Base-by-base conservation (phyloP, 2,113 vertebrate species). In the Chloropsis cyanopogon region DNA sequence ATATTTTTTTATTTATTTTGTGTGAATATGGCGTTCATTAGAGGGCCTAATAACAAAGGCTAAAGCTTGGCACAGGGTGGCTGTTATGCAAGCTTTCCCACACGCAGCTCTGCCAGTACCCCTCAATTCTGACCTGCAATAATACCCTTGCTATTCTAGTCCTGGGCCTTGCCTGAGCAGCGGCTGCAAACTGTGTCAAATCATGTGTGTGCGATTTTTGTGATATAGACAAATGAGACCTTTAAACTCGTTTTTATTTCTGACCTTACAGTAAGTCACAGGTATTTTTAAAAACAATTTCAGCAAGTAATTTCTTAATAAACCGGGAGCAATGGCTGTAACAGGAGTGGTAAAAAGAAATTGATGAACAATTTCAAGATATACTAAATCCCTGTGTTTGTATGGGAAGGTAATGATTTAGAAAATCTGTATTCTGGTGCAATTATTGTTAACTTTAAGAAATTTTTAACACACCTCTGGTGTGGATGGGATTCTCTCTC, bases 21-120 rank as follows among this genome's bases (percentile, higher is more conserved):
- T 94, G 90, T 96, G 95, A 96, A 95, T 96, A 96, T 97, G 95
- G 95, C 94, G 93, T 96, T 97, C 93, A 96, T 96, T 97, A 96
- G 95, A 96, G 90, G 86, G 77, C 92, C 93, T 96, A 96, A 96
- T 96, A 96, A 96, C 96, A 97, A 96, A 96, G 91, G 88, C 93
- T 96, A 96, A 92, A 96, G 93, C 96, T 96, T 96, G 96, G 96
- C 96, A 95, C 93, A 24, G 86, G 25, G 73, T 61, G 92, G 69
- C 71, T 92, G 93, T 96, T 97, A 96, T 95, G 95, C 95, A 95
- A 96, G 95, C 90, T 96, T 96, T 97, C 95, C 95, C 96, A 94
- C 95, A 96, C 33, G 37, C 88, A 95, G 95, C 75, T 89, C 92
- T 97, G 93, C 88, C 95, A 96, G 95, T 71, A 89, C 88, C 92